These are phyloP conservation scores for Busarellus nigricollis DNA, from an alignment of 2,797 vertebrate genomes.

Conservation along the genomic window DNA sequence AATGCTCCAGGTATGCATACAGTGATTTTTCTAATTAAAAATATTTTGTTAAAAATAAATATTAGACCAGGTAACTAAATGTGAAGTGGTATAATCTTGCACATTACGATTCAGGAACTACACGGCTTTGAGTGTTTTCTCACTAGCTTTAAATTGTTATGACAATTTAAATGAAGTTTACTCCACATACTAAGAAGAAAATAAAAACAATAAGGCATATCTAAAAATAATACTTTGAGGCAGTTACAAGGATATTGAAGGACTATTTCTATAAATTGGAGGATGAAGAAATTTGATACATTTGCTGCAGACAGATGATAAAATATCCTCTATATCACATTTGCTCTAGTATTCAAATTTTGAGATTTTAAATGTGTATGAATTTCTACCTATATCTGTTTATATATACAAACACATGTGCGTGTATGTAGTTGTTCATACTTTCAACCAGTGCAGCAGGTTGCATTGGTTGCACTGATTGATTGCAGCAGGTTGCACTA, in stretches of 20 bases:
- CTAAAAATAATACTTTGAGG: background rate
- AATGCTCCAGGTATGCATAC: constrained; percentile 77
- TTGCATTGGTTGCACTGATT: background rate
- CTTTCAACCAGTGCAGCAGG: background rate
- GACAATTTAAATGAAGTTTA: background rate
- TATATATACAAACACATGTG: accelerated
- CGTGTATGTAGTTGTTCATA: background rate
- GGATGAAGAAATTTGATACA: background rate
- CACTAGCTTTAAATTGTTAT: background rate
- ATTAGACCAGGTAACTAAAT: background rate
- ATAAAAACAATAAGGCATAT: background rate
- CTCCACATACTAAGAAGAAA: background rate
- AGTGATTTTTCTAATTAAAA: background rate
- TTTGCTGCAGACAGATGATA: background rate
- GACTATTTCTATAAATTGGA: background rate
- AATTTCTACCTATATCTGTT: background rate
- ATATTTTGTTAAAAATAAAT: background rate
- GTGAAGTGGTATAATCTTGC: background rate
- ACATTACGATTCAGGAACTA: background rate
- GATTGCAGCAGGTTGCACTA: background rate
- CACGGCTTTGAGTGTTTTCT: background rate
- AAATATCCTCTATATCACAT: background rate
- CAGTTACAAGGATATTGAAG: background rate
- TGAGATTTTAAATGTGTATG: background rate
- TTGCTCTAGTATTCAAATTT: background rate